These are phyloP conservation scores for Bedellia somnulentella DNA, from an alignment of 2,888 invertebrate genomes.

Conservation along the genomic window DNA sequence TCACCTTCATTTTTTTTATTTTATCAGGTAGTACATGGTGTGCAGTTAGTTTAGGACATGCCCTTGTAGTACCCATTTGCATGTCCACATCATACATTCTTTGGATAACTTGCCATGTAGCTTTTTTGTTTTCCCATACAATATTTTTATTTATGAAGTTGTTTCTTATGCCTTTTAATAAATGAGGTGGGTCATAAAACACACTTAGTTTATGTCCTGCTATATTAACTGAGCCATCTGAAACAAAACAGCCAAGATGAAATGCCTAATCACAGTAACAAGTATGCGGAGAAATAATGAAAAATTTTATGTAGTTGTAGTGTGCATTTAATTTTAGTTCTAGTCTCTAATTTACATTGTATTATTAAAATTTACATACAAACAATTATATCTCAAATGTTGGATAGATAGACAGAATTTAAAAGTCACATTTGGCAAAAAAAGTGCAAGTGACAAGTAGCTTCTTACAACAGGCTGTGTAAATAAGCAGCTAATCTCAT, in stretches of 20 bases:
- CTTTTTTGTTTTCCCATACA: constrained; percentile 2
- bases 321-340: too few species aligned
- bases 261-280: too few species aligned
- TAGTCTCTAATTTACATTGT: too few species aligned
- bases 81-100: constrained; percentile 2
- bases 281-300: too few species aligned
- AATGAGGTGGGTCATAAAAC: constrained; percentile 7
- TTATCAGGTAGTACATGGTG: constrained; percentile 5
- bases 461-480: too few species aligned
- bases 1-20: constrained; percentile 10
- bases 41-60: constrained; percentile 7
- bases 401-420: too few species aligned
- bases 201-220: constrained; percentile 6
- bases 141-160: constrained; percentile 7
- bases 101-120: constrained; percentile 3
- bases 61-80: constrained; percentile 6
- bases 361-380: too few species aligned
- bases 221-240: too few species aligned
- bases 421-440: constrained; percentile 12
- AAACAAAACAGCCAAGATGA: too few species aligned
- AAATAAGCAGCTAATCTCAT: too few species aligned
- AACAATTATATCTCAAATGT: too few species aligned
- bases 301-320: too few species aligned
- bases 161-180: constrained; percentile 10
- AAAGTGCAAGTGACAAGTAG: constrained; percentile 12